Conservation (phyloP, 2,888 invertebrate species). For the Phragmatobia fuliginosa region DNA sequence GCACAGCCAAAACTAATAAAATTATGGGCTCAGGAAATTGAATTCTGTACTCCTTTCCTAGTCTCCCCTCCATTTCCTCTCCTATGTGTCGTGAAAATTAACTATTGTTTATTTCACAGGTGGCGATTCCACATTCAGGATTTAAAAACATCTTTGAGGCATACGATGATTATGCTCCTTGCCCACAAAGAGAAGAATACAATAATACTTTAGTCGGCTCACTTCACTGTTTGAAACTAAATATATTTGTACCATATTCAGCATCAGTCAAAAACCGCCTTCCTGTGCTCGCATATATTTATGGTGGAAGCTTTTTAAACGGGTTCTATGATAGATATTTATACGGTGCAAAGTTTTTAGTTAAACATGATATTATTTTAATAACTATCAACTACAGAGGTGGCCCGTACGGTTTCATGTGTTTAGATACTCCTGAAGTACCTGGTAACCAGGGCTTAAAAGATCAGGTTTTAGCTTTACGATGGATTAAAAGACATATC, state of each 20-base stretch:
- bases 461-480: constrained; percentile 67
- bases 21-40: too few species aligned
- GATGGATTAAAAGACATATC: constrained; percentile 70
- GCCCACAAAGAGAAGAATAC: constrained; percentile 17
- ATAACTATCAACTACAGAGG: constrained; percentile 53
- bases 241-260: constrained; percentile 10
- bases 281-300: constrained; percentile 14
- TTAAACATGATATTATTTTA: constrained; percentile 41
- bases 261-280: neutral
- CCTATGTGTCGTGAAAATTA: too few species aligned
- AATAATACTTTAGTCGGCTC: constrained; percentile 32
- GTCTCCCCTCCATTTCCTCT: too few species aligned
- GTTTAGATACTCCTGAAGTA: constrained; percentile 62
- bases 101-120: neutral
- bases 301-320: constrained; percentile 8
- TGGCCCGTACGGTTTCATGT: constrained; percentile 70
- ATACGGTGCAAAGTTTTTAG: constrained; percentile 11
- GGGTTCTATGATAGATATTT: constrained; percentile 1
- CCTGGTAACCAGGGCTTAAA: constrained; percentile 71
- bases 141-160: neutral
- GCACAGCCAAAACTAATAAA: too few species aligned
- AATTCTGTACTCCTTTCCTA: too few species aligned
- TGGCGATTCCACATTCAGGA: neutral
- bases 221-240: constrained; percentile 11
- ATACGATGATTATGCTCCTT: constrained; percentile 1